Evolutionary conservation across 2,797 vertebrate species (phyloP).

Genomic region (Notoglanidium macrostoma): DNA sequence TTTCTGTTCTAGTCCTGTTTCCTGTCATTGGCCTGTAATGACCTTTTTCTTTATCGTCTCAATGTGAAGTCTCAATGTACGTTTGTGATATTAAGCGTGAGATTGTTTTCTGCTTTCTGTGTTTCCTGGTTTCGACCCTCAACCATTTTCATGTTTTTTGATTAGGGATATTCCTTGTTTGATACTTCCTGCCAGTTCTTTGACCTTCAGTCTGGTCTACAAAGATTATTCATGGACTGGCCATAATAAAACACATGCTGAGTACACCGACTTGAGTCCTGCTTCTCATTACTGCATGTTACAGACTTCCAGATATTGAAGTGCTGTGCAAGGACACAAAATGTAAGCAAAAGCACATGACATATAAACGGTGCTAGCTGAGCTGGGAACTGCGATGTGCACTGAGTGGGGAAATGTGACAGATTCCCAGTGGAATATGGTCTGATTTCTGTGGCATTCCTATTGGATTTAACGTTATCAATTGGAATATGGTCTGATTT

Average conservation of each 20-base stretch:
- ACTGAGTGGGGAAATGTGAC: neutral
- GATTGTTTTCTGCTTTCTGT: neutral
- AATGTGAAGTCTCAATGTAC: neutral
- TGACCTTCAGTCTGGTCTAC: neutral
- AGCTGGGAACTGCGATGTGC: neutral
- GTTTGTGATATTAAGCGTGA: neutral
- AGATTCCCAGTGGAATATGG: neutral
- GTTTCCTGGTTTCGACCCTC: neutral
- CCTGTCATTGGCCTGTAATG: neutral
- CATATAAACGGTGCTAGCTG: neutral
- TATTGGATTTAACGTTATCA: neutral
- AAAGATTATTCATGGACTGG: neutral
- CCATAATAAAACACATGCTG: slow-evolving; percentile 12
- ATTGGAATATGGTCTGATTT: neutral
- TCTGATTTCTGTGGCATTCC: neutral
- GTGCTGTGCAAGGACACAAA: neutral
- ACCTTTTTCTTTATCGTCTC: neutral
- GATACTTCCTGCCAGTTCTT: neutral
- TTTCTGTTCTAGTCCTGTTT: neutral
- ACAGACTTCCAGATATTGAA: neutral
- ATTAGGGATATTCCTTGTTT: neutral
- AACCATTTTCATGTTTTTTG: neutral
- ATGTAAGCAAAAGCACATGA: neutral
- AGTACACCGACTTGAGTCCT: neutral
- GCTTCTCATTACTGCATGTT: neutral